Evolutionary conservation across 2,888 invertebrate genomes (phyloP).

Genomic region (Helleia helle): DNA sequence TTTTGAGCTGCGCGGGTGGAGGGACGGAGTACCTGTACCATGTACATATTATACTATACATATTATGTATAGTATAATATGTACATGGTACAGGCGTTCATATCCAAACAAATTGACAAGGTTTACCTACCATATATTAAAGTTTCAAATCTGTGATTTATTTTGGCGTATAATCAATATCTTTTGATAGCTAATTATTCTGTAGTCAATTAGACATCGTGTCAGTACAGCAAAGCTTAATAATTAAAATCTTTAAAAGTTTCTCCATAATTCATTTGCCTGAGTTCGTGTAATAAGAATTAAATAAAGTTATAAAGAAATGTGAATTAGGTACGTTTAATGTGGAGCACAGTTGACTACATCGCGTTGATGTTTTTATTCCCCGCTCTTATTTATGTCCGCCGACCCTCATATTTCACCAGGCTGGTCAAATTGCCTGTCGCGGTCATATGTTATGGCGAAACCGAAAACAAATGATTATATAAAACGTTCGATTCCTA

Average conservation of each 20-base stretch:
- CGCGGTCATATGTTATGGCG: conserved; percentile 30
- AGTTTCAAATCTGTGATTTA: no score
- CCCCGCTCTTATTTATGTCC: conserved; percentile 28
- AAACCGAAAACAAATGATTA: conserved; percentile 18
- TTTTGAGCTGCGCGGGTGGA: no score
- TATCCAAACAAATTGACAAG: no score
- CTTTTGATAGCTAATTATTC: no score
- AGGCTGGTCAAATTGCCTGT: conserved; percentile 42
- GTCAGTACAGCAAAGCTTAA: neutral
- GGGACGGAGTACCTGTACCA: no score
- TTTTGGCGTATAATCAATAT: no score
- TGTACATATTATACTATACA: no score
- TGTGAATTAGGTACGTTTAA: conserved; percentile 23
- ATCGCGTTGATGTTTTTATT: conserved; percentile 38
- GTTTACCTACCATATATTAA: no score
- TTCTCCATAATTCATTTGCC: neutral
- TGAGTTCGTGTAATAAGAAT: conserved; percentile 28
- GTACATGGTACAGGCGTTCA: no score
- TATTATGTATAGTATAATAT: no score
- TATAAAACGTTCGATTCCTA: conserved; percentile 2
- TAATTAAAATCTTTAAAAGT: neutral
- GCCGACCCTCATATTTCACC: conserved; percentile 56
- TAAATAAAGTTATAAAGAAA: conserved; percentile 46
- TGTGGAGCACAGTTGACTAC: conserved; percentile 34
- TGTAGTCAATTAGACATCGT: no score